A percentile compares a stretch with the other conserved stretches of the same genome.
These are phyloP conservation scores for Rafetus swinhoei DNA, from an alignment of 2,113 vertebrate species.

Conservation along the genomic window DNA sequence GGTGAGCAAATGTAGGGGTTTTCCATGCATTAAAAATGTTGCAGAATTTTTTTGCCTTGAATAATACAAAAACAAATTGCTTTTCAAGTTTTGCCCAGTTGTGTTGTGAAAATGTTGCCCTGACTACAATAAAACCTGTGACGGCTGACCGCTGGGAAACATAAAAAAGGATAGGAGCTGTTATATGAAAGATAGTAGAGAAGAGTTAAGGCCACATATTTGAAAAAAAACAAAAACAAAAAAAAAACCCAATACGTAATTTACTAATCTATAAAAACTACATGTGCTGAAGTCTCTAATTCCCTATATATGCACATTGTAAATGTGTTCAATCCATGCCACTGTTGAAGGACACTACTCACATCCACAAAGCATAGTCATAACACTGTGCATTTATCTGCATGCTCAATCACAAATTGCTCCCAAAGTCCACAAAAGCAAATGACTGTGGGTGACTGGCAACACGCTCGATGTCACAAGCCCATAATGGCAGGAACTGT, in stretches of 20 bases:
- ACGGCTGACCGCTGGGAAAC: neutral
- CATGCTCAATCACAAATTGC: neutral
- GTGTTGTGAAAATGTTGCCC: neutral
- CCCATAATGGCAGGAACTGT: neutral
- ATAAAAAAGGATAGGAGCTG: neutral
- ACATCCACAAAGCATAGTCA: neutral
- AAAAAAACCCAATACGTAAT: rapidly evolving
- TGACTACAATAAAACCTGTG: neutral
- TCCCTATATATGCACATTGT: rapidly evolving
- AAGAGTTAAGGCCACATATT: neutral
- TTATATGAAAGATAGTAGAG: rapidly evolving
- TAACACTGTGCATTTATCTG: neutral
- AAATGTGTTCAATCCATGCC: neutral
- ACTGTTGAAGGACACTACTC: neutral
- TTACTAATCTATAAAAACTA: neutral
- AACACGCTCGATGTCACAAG: neutral
- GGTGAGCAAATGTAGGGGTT: neutral
- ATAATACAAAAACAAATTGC: neutral
- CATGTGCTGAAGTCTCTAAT: neutral
- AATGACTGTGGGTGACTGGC: neutral
- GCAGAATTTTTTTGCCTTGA: neutral
- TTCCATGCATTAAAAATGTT: neutral
- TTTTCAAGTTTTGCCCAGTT: neutral
- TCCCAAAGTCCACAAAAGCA: neutral
- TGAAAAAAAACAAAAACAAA: no score